Conservation (phyloP, 2,113 vertebrate species). For the Malurus melanocephalus region DNA sequence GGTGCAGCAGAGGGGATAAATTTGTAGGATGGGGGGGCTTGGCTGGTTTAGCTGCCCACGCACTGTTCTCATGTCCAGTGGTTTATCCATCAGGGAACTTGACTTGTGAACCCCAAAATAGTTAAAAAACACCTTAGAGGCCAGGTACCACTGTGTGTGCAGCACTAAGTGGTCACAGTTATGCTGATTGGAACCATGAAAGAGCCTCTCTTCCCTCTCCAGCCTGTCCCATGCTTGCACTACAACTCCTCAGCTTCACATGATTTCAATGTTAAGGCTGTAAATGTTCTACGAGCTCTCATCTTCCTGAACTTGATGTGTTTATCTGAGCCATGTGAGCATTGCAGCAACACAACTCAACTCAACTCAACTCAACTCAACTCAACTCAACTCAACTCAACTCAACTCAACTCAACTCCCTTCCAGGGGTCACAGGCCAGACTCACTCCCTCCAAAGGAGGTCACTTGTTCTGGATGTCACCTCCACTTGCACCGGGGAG, state of each 20-base stretch:
- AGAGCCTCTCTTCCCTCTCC: not conserved
- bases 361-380: too few species aligned
- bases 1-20: not conserved
- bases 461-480: not conserved
- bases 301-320: not conserved
- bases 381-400: too few species aligned
- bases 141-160: not conserved
- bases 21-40: not conserved
- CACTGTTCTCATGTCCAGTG: not conserved
- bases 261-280: not conserved
- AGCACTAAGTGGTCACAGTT: too few species aligned
- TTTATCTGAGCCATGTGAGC: not conserved
- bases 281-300: not conserved
- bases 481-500: not conserved
- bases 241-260: not conserved
- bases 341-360: not conserved
- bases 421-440: not conserved
- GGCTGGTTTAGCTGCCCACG: not conserved
- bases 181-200: fast-evolving
- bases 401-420: too few species aligned
- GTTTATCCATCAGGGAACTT: not conserved
- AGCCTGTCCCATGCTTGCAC: not conserved
- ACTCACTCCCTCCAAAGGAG: not conserved
- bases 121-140: not conserved
- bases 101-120: not conserved